phyloP scores from a whole-genome alignment of 2,797 vertebrate genomes.

The Alauda arvensis region DNA sequence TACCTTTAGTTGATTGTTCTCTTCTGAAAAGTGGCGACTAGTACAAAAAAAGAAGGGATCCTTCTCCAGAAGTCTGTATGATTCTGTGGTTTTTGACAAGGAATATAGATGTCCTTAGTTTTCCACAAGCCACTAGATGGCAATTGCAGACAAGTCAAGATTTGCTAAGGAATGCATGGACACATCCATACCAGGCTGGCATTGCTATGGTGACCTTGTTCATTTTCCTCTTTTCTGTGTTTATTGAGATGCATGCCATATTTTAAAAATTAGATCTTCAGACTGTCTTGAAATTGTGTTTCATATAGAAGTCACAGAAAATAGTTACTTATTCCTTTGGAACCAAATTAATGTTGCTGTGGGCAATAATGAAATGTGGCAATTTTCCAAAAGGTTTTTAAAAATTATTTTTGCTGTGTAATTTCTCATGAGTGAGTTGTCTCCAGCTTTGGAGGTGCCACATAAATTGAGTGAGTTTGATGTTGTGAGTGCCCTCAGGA shows the following conservation, averaged over 20 bases:
- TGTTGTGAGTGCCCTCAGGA: background rate
- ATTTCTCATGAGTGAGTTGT: background rate
- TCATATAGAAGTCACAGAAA: background rate
- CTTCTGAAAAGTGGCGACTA: background rate
- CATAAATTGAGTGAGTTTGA: background rate
- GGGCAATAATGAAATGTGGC: background rate
- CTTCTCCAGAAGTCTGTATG: background rate
- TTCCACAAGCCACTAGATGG: slow-evolving; percentile 49
- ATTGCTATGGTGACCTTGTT: background rate
- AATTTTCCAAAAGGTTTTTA: background rate
- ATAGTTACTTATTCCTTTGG: background rate
- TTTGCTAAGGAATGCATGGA: background rate
- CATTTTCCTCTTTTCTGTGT: background rate
- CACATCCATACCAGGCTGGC: background rate
- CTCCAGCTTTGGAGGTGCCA: background rate
- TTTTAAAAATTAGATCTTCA: background rate
- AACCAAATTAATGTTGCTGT: background rate
- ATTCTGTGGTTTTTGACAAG: background rate
- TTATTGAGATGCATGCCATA: background rate
- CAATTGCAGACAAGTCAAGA: slow-evolving; percentile 45
- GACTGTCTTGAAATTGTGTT: background rate
- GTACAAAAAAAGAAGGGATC: background rate
- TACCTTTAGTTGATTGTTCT: background rate
- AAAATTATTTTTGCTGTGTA: background rate
- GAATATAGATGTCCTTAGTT: background rate